These are phyloP conservation scores for Ophioninae sp. DNA, from an alignment of 2,888 invertebrate genomes.

Conservation along the genomic window DNA sequence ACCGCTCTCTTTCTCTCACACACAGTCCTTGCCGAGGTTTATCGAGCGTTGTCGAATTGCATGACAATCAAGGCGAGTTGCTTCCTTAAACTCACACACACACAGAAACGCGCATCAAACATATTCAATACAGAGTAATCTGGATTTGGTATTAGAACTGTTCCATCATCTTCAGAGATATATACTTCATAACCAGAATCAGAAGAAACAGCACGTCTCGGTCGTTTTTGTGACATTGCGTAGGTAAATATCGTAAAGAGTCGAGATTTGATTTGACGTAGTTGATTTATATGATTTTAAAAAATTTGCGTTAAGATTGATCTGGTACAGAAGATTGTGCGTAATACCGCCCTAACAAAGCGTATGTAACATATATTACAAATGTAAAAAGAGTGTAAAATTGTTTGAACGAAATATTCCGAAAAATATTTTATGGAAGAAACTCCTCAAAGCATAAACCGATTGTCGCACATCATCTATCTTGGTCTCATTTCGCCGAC, in stretches of 20 bases:
- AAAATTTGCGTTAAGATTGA: neutral
- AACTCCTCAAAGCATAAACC: neutral
- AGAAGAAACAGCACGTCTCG: constrained; percentile 28
- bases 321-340: constrained; percentile 6
- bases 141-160: constrained; percentile 47
- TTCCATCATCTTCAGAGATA: constrained; percentile 16
- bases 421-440: constrained; percentile 3
- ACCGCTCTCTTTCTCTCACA: neutral
- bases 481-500: neutral
- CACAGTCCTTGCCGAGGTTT: too few relatives aligned
- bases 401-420: neutral
- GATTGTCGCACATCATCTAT: neutral
- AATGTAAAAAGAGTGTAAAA: neutral
- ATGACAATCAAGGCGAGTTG: neutral
- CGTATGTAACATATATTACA: neutral
- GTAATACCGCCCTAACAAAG: neutral
- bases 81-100: too few relatives aligned
- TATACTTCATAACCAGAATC: constrained; percentile 44
- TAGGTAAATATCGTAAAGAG: constrained; percentile 9
- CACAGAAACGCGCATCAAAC: neutral
- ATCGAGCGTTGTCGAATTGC: neutral
- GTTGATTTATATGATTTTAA: neutral
- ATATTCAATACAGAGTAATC: constrained; percentile 59
- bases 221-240: constrained; percentile 50
- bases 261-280: constrained; percentile 7